Evolutionary conservation across 2,797 vertebrate genomes (phyloP).

Genomic region (Mycteria americana): DNA sequence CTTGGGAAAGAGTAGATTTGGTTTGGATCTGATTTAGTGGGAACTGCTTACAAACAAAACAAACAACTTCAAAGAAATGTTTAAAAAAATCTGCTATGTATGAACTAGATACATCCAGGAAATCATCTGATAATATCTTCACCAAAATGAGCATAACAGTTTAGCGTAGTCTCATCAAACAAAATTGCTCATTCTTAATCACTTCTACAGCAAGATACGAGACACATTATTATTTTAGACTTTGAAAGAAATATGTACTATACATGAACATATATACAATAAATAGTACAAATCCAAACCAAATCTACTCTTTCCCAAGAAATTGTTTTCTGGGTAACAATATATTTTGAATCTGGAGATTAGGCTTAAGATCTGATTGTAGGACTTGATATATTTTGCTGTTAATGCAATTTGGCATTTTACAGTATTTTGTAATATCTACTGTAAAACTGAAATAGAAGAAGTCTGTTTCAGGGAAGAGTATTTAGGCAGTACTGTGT

Average conservation of each 20-base stretch:
- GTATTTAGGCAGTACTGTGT: background rate
- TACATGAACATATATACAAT: background rate
- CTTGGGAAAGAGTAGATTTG: conserved; percentile 24
- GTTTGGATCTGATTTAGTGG: conserved; percentile 30
- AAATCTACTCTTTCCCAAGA: conserved; percentile 35
- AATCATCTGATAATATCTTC: background rate
- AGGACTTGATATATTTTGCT: no score
- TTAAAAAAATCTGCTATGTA: background rate
- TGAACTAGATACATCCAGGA: background rate
- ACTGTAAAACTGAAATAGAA: background rate
- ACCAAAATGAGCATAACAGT: background rate
- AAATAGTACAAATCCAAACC: background rate
- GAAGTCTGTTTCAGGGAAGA: background rate
- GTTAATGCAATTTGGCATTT: no score
- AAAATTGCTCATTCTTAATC: background rate
- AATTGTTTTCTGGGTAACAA: conserved; percentile 61
- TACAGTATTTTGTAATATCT: background rate
- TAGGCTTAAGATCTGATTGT: no score
- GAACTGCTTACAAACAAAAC: conserved; percentile 5
- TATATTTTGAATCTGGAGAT: conserved; percentile 15
- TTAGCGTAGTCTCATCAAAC: background rate
- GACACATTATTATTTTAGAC: background rate
- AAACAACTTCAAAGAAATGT: background rate
- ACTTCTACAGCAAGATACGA: background rate
- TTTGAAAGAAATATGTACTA: background rate